Evolutionary conservation across 2,888 invertebrate genomes (phyloP).

Genomic region (Dimorphilus gyrociliatus): DNA sequence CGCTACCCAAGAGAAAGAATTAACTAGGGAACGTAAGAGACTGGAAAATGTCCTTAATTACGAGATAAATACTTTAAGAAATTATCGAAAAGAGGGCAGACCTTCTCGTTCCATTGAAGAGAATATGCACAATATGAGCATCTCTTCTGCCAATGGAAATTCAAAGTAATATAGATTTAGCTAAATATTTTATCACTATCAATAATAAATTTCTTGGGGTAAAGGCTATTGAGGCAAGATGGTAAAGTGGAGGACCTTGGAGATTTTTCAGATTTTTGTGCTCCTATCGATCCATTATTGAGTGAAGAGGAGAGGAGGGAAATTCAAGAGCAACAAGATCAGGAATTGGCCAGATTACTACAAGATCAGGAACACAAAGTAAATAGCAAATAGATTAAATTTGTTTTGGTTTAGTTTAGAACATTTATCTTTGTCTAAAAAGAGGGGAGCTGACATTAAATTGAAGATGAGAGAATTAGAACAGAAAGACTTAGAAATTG

Average conservation of each 20-base stretch:
- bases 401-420: background rate
- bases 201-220: background rate
- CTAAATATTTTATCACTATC: too few relatives aligned
- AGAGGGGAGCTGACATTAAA: constrained; percentile 21
- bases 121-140: too few relatives aligned
- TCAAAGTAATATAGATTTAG: too few relatives aligned
- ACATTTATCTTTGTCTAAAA: background rate
- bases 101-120: too few relatives aligned
- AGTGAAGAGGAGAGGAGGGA: constrained; percentile 45
- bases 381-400: constrained; percentile 31
- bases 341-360: constrained; percentile 56
- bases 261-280: constrained; percentile 38
- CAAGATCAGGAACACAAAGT: constrained; percentile 56
- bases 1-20: too few relatives aligned
- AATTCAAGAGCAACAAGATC: constrained; percentile 46
- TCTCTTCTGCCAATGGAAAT: too few relatives aligned
- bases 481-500: constrained; percentile 25
- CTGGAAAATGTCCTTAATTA: too few relatives aligned
- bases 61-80: too few relatives aligned
- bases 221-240: constrained; percentile 10
- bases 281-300: constrained; percentile 29
- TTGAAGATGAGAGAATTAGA: constrained; percentile 22
- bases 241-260: constrained; percentile 29
- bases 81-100: too few relatives aligned
- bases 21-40: too few relatives aligned